These are phyloP conservation scores for Pseudochirops corinnae DNA, from an alignment of 2,797 vertebrate genomes.

Conservation along the genomic window DNA sequence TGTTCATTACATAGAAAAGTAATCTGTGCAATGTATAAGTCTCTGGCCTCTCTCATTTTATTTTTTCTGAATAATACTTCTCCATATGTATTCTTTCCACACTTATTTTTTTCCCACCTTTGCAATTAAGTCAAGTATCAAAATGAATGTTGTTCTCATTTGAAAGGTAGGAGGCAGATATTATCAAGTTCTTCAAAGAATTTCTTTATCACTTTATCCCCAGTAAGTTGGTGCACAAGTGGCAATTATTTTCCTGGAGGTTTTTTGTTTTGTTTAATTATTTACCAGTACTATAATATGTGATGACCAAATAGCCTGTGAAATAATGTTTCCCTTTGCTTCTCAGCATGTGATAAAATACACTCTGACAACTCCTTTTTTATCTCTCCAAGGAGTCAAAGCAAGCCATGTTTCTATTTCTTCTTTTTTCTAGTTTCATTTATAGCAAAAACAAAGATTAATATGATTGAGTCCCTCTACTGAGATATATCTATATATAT, in stretches of 20 bases:
- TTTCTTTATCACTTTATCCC: background rate
- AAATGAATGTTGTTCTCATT: background rate
- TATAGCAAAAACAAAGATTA: background rate
- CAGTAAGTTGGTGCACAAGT: background rate
- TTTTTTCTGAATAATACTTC: background rate
- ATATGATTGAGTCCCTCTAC: background rate
- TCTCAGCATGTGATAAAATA: background rate
- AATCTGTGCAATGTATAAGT: background rate
- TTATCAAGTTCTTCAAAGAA: background rate
- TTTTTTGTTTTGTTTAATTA: background rate
- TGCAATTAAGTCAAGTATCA: background rate
- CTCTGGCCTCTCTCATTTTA: background rate
- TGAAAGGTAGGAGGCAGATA: background rate
- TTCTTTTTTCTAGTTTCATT: background rate
- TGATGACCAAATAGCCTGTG: background rate
- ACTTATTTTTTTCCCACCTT: background rate
- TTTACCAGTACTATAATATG: background rate
- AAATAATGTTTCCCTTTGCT: background rate
- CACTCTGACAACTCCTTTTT: background rate
- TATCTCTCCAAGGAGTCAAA: background rate
- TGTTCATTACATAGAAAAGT: background rate
- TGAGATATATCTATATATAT: too few relatives aligned
- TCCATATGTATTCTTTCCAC: background rate
- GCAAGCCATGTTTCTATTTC: too few relatives aligned
- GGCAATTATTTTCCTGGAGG: background rate